Evolutionary conservation across 2,888 invertebrate genomes (phyloP).

Genomic region (Eupelmus urozonus): DNA sequence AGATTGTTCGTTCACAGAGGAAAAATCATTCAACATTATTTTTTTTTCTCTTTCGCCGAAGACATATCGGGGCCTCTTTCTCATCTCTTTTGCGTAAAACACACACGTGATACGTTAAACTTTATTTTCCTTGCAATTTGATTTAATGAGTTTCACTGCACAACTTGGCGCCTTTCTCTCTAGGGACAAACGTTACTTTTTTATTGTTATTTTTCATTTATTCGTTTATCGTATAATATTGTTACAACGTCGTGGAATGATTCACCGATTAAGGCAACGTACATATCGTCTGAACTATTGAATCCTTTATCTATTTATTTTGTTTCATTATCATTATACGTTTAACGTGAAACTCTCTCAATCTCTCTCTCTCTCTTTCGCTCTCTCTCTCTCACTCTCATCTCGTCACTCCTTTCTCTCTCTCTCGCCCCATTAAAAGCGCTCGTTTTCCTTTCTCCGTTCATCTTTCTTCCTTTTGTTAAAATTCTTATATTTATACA

Average conservation of each 20-base stretch:
- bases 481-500: constrained; percentile 57
- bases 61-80: constrained; percentile 18
- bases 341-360: constrained; percentile 48
- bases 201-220: constrained; percentile 18
- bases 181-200: constrained; percentile 35
- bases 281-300: constrained; percentile 58
- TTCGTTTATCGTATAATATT: constrained; percentile 44
- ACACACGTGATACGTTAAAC: constrained; percentile 8
- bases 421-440: constrained; percentile 37
- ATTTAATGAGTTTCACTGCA: constrained; percentile 45
- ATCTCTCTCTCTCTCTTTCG: constrained; percentile 30
- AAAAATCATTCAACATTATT: constrained; percentile 39
- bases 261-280: constrained; percentile 62
- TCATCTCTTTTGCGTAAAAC: constrained; percentile 26
- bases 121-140: constrained; percentile 36
- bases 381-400: constrained; percentile 15
- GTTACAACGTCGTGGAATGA: constrained; percentile 61
- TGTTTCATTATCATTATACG: constrained; percentile 24
- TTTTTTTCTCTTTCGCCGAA: constrained; percentile 25
- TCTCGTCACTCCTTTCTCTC: too few relatives aligned
- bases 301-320: constrained; percentile 46
- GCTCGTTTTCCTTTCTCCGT: constrained; percentile 27
- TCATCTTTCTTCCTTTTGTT: constrained; percentile 16
- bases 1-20: constrained; percentile 50
- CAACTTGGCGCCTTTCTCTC: constrained; percentile 27